Evolutionary conservation across 2,797 vertebrate genomes (phyloP).

Genomic region (Hozukius guyotensis): DNA sequence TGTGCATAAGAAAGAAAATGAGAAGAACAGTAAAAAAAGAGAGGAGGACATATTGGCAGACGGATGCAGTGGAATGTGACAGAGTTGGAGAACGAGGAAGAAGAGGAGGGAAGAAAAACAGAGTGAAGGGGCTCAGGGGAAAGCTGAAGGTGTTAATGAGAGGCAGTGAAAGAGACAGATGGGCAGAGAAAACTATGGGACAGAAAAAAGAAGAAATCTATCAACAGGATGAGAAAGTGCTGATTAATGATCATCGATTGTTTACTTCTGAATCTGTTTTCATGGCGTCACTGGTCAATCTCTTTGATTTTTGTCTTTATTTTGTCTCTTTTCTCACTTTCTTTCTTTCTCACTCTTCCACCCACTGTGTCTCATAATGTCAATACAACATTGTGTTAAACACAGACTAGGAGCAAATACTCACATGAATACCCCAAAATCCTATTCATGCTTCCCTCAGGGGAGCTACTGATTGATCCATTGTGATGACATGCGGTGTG

Average conservation of each 20-base stretch:
- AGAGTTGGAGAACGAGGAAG: neutral
- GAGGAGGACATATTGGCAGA: constrained; percentile 5
- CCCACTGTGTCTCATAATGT: constrained; percentile 2
- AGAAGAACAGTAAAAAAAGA: neutral
- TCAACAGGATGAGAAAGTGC: constrained; percentile 17
- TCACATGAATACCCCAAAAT: constrained; percentile 16
- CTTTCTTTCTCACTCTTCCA: neutral
- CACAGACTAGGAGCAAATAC: constrained; percentile 7
- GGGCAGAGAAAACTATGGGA: neutral
- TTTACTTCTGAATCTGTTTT: constrained; percentile 22
- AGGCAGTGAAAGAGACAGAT: constrained; percentile 16
- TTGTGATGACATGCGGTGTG: neutral
- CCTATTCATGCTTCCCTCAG: neutral
- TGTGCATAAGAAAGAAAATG: neutral
- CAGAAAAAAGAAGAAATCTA: constrained; percentile 20
- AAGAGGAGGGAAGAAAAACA: constrained; percentile 17
- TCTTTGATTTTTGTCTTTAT: constrained; percentile 11
- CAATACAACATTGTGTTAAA: constrained; percentile 26
- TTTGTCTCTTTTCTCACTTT: neutral
- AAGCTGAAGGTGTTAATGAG: constrained; percentile 41
- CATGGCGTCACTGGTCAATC: neutral
- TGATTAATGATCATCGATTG: constrained; percentile 53
- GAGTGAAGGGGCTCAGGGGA: constrained; percentile 24
- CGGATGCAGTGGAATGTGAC: constrained; percentile 42
- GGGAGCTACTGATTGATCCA: constrained; percentile 27